phyloP scores from a whole-genome alignment of 35 echinoderm and acorn worm species.

The Hemicentrotus pulcherrimus region DNA sequence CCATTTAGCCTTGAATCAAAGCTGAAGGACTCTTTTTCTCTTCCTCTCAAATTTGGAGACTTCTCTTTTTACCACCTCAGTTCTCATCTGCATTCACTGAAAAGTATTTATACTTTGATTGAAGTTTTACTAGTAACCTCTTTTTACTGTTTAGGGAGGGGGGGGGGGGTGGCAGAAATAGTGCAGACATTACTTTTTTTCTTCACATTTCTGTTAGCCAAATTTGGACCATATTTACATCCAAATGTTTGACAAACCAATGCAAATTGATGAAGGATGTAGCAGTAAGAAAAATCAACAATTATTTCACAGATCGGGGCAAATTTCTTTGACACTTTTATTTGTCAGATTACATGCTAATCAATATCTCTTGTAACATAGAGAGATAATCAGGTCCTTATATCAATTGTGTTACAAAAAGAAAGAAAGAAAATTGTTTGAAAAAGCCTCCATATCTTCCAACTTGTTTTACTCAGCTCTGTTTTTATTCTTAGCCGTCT shows the following conservation, averaged over 20 bases:
- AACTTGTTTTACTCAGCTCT: background rate
- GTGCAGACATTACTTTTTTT: background rate
- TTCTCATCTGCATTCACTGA: background rate
- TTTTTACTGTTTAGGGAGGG: no score
- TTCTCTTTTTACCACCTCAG: background rate
- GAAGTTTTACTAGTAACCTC: no score
- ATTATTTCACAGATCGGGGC: background rate
- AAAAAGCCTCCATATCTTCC: background rate
- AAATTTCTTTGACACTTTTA: background rate
- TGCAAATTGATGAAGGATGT: no score
- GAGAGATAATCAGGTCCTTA: background rate
- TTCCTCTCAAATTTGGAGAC: background rate
- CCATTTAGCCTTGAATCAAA: background rate
- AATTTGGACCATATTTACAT: background rate
- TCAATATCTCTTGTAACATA: background rate
- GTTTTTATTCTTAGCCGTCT: background rate
- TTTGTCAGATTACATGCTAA: background rate
- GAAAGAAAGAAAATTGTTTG: background rate
- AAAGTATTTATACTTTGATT: background rate
- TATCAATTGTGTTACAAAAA: background rate
- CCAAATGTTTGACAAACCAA: background rate
- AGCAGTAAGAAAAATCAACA: background rate
- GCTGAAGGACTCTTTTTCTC: background rate
- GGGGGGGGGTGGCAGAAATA: no score
- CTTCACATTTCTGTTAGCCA: background rate